Evolutionary conservation across 2,888 invertebrate species (phyloP), one percentile per base, ranked within the genome.

Genomic region (Polymixis lichenea): DNA sequence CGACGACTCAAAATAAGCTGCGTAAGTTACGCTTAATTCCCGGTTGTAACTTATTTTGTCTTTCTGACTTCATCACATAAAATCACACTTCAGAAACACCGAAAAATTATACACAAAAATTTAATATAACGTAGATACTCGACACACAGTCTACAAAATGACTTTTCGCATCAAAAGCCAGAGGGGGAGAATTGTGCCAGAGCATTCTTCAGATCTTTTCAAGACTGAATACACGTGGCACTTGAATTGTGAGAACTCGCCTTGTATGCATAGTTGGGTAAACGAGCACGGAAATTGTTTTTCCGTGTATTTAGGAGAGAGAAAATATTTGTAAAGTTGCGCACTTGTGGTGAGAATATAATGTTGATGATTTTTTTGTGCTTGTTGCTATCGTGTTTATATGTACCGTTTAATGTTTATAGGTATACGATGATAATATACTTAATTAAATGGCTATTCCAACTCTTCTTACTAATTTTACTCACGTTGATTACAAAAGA

Each of bases 271-370:
- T 85, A 85, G 83, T 85, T 68, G 66, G 32, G 65, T 62, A 75
- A 82, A 85, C 83, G 70, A 62, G 72, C 61, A 78, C 60, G 51
- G 86, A 83, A 83, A 78, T 82, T 75, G 78, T 78, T 83, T 85
- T 83, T 78, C 66, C 71, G 77, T 69, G 61, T 71, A 70, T 71
- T 43, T 53, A 70, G 28, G 60, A 46, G 17, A n/a, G 60, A 13
- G 49, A 51, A 74, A 61, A 69, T 67, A 71, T 71, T 85, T 77
- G 38, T 51, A n/a, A 28, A 32, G 43, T 61, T 56, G 60, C 22
- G 32, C 25, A 56, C 62, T 66, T 67, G 15, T 17, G 15, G 11
- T 43, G 25, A n/a, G 62, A 53, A 22, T n/a, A 58, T 15, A 38
- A 22, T 0, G 17, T 43, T 25, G 11, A 19, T n/a, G 2, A 17